These are phyloP conservation scores for Bufotes viridis DNA, from an alignment of 2,797 vertebrate species.

Conservation along the genomic window DNA sequence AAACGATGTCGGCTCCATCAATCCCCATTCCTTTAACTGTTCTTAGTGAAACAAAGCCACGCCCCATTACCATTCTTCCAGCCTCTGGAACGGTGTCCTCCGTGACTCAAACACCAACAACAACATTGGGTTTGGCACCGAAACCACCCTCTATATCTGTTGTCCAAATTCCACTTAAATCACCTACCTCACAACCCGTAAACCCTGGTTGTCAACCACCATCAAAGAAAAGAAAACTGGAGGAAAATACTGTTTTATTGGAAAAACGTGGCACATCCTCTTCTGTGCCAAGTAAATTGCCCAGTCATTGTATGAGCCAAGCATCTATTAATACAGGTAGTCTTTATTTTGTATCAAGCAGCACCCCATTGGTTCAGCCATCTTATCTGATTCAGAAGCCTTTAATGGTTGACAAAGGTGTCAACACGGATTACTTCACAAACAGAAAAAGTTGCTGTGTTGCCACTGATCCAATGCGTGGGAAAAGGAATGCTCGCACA, in stretches of 20 bases:
- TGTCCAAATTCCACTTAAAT: background rate
- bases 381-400: background rate
- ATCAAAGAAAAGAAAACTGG: constrained; percentile 26
- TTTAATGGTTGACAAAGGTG: constrained; percentile 16
- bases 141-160: background rate
- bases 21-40: background rate
- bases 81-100: background rate
- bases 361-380: background rate
- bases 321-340: background rate
- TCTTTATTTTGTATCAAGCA: background rate
- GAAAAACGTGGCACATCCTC: background rate
- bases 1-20: background rate
- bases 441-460: constrained; percentile 1
- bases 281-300: background rate
- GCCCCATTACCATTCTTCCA: background rate
- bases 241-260: background rate
- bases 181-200: background rate
- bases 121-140: background rate
- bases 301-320: background rate
- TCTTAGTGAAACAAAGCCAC: background rate
- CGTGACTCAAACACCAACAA: background rate
- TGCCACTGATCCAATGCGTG: background rate
- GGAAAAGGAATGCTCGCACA: background rate
- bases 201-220: background rate
- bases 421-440: background rate